phyloP scores from a whole-genome alignment of 2,113 vertebrate species.

The Carassius gibelio region DNA sequence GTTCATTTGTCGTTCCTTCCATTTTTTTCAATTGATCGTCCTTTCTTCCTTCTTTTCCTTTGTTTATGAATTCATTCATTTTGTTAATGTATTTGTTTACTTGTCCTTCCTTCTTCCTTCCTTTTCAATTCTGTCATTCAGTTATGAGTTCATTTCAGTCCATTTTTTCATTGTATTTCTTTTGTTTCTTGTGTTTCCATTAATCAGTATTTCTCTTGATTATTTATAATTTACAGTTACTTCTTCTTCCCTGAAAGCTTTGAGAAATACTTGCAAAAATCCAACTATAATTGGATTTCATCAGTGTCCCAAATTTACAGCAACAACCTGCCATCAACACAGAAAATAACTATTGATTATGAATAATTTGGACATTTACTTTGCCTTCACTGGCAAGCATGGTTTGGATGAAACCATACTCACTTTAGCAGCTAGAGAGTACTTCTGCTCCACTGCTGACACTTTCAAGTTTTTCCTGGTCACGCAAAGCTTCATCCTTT shows the following conservation, averaged over 20 bases:
- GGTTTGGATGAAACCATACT: not conserved
- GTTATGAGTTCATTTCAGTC: not conserved
- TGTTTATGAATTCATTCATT: not conserved
- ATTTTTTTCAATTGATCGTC: not conserved
- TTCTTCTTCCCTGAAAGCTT: not conserved
- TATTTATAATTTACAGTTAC: not conserved
- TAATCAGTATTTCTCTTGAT: not conserved
- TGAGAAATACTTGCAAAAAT: not conserved
- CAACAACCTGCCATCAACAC: not conserved
- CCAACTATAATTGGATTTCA: not conserved
- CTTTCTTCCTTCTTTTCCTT: not conserved
- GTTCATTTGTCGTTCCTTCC: not conserved
- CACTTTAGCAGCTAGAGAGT: not conserved
- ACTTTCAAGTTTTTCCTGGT: conserved; percentile 13
- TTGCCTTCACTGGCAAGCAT: not conserved
- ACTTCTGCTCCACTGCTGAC: conserved; percentile 16
- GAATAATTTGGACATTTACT: not conserved
- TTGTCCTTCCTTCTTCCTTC: not conserved
- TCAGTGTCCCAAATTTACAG: not conserved
- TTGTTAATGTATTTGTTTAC: not conserved
- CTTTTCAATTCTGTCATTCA: not conserved
- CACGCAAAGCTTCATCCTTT: conserved; percentile 11
- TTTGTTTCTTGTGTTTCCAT: not conserved
- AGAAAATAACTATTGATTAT: not conserved
- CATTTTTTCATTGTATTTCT: not conserved